phyloP scores from a whole-genome alignment of 1,140 invertebrate genomes.

The Neoseiulus cucumeris region DNA sequence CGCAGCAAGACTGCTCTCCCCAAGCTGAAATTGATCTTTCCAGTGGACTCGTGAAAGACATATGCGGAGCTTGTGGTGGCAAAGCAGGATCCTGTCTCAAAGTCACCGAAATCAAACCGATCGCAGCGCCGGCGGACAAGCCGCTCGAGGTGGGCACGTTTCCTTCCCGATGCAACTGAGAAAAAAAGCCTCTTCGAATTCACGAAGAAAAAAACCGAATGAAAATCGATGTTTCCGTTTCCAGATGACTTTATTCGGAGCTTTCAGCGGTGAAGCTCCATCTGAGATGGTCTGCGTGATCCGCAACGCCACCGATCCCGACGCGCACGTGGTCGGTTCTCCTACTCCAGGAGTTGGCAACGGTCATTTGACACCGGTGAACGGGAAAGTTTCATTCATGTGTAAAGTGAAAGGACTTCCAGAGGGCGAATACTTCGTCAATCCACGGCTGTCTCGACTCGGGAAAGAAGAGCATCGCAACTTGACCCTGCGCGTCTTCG shows the following conservation, averaged over 20 bases:
- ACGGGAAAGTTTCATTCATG: neutral
- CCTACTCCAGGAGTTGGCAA: neutral
- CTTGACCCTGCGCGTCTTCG: neutral
- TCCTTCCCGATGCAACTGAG: too few species aligned
- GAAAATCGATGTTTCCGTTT: neutral
- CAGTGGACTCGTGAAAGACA: slow-evolving; percentile 9
- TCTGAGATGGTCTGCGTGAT: neutral
- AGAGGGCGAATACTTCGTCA: slow-evolving; percentile 5
- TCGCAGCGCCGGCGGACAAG: slow-evolving; percentile 13
- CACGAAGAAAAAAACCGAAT: too few species aligned
- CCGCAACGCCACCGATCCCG: neutral
- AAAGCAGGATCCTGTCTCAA: slow-evolving; percentile 16
- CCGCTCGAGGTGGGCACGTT: slow-evolving; percentile 1
- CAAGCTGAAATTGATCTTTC: neutral
- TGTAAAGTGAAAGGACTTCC: slow-evolving; percentile 1
- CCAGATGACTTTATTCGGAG: neutral
- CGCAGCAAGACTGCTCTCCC: too few species aligned
- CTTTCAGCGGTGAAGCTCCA: slow-evolving; percentile 1
- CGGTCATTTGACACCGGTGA: neutral
- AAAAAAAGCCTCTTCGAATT: too few species aligned
- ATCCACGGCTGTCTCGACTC: neutral
- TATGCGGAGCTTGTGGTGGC: slow-evolving; percentile 16
- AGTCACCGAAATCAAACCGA: slow-evolving; percentile 11
- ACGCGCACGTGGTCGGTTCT: neutral
- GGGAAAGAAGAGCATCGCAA: neutral